Evolutionary conservation across 2,113 vertebrate genomes (phyloP).

Genomic region (Pleuronectes platessa): DNA sequence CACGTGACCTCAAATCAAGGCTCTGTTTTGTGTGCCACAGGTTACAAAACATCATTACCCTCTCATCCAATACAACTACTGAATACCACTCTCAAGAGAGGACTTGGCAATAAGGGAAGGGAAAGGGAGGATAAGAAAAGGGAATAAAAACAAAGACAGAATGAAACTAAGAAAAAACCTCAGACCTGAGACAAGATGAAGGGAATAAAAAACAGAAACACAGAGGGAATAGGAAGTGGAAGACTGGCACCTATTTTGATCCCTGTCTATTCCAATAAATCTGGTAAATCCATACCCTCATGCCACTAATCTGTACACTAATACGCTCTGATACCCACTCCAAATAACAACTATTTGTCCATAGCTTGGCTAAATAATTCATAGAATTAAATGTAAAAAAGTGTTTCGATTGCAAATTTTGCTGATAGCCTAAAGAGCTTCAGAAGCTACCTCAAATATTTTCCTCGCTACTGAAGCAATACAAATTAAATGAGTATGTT

Average conservation of each 20-base stretch:
- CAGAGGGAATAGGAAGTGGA: slow-evolving; percentile 10
- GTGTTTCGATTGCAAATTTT: background rate
- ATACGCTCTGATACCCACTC: slow-evolving; percentile 22
- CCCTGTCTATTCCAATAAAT: slow-evolving; percentile 7
- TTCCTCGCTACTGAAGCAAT: no score
- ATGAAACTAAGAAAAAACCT: background rate
- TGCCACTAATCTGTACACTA: slow-evolving; percentile 16
- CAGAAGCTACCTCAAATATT: no score
- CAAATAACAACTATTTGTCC: slow-evolving; percentile 8
- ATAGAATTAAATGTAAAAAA: background rate
- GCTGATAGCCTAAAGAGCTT: no score
- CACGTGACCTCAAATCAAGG: background rate
- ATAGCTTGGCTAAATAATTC: background rate
- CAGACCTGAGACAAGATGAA: background rate
- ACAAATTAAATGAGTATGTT: no score
- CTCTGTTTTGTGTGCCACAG: background rate
- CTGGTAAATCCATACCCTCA: slow-evolving; percentile 24
- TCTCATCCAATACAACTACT: background rate
- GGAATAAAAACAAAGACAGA: background rate
- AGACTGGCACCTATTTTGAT: slow-evolving; percentile 13
- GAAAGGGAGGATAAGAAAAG: background rate
- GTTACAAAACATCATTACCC: background rate
- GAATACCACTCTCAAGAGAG: background rate
- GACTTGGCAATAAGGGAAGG: background rate
- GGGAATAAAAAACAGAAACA: background rate